Evolutionary conservation across 1,140 invertebrate species (phyloP), one percentile per base, ranked within the genome.

Genomic region (Megalopta genalis): DNA sequence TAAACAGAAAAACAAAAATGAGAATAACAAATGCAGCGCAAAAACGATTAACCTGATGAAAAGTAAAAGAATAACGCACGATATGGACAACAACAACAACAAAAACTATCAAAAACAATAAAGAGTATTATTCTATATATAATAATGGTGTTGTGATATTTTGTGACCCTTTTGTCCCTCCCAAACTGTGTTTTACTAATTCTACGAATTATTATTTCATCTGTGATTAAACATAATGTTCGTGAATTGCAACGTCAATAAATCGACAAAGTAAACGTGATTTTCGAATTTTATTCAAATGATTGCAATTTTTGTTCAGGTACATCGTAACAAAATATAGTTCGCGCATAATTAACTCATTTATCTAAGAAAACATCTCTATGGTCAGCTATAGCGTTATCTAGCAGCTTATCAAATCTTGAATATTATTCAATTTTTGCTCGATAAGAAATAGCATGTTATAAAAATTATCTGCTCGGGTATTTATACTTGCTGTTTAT

Each of bases 51-150:
- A 86, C 62, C 70, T 65, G 78, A 86, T 82, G 82, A 83, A 84
- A 87, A 86, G 82, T 85, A 87, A 80, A 84, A 86, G 82, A 82
- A 87, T 83, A 88, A 87, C 87, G 89, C 89, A 90, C 88, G 90
- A 91, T 91, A 92, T 91, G 90, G 88, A 92, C 88, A 91, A 79
- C 80, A 75, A 79, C 80, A 75, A 91, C 85, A 89, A 86, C 80
- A 89, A 90, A 83, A 91, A 91, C 89, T 91, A 92, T 91, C 87
- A 90, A 92, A 92, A 92, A 92, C 88, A 92, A 93, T 92, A 92
- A 93, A 93, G 92, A 93, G 91, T 93, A 93, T 93, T 93, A 93
- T 93, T 93, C 92, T 93, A 93, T 92, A 92, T 89, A 91, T 90
- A 91, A 90, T 67, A 88, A 83, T 82, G 86, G 79, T 87, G 87